Evolutionary conservation across 64 coral and sea anemone species (phyloP), one percentile per base, ranked within the genome.

Genomic region (Montipora capricornis): DNA sequence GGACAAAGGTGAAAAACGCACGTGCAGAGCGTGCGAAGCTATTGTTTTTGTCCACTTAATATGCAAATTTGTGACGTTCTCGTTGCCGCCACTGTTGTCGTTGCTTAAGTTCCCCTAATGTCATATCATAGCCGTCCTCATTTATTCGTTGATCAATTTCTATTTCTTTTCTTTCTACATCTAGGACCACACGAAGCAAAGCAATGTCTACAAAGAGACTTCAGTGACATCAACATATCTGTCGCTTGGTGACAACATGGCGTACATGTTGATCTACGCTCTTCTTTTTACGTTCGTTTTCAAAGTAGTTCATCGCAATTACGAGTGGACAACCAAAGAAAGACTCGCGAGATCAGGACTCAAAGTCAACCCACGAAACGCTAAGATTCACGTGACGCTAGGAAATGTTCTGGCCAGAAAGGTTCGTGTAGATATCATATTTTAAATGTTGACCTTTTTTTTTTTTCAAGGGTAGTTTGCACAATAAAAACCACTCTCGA

Each of bases 371-470:
- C 92, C 92, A 19, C 80, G 66, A 6, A 97, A 97, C 60, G 95
- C 95, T 7, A 97, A 97, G 77, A 97, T 97, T n/a, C 95, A 97
- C 20, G 81, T 97, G 37, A 94, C 75, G 19, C 81, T 97, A 70
- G 95, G 80, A 5, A 97, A 97, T 83, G 73, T 87, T 92, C 20
- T 97, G 3, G 95, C 95, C 20, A 79, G 77, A 17, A 91, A 91
- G 95, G 95, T 97, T 58, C 37, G 78, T 60, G 10, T 47, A 24
- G 16, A 37, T 67, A 6, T 71, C 17, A 24, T 15, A 15, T 5
- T 13, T 67, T 9, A 67, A 67, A 67, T 4, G 11, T 29, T 71
- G 14, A 5, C 6, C 19, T 7, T 71, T 68, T 57, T 57, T 37
- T 26, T 57, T 3, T 57, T 37, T 37, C 37, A 37, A 37, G 37